phyloP scores from a whole-genome alignment of 2,797 vertebrate species.

The Myotis vivesi region DNA sequence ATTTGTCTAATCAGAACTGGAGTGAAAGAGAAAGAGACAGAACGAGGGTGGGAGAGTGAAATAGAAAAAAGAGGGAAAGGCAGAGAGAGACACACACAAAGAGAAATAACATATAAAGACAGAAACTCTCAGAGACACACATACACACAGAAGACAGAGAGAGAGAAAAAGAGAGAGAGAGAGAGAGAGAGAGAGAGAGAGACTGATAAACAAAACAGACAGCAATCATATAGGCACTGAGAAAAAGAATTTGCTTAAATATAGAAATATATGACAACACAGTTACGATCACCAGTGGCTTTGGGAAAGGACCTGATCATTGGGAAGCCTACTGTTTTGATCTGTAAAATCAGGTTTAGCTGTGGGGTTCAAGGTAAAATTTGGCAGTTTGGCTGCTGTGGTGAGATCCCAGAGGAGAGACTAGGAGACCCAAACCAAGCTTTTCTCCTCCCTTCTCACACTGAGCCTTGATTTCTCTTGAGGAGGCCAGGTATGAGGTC shows the following conservation, averaged over 20 bases:
- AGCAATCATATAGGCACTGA: not conserved
- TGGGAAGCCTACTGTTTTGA: not conserved
- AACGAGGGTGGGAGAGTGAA: not conserved
- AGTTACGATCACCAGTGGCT: not conserved
- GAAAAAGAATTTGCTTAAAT: not conserved
- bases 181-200: not conserved
- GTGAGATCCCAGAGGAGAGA: not conserved
- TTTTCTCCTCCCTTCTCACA: not conserved
- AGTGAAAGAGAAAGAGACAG: not conserved
- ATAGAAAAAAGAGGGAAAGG: conserved; percentile 14
- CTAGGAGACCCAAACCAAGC: not conserved
- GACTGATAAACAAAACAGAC: not conserved
- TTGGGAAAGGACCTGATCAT: not conserved
- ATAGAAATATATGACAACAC: not conserved
- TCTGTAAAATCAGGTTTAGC: not conserved
- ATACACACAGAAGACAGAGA: too few relatives aligned
- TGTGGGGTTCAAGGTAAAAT: not conserved
- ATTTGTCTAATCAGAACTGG: conserved; percentile 78
- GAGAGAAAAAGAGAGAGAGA: not conserved
- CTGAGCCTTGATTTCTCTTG: not conserved
- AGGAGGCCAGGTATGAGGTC: not conserved
- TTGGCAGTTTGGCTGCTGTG: not conserved
- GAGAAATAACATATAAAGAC: not conserved
- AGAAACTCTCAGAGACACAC: not conserved
- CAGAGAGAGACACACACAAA: not conserved